These are phyloP conservation scores for Oncopodura yosiiana DNA, from an alignment of 1,140 invertebrate species.

Conservation along the genomic window DNA sequence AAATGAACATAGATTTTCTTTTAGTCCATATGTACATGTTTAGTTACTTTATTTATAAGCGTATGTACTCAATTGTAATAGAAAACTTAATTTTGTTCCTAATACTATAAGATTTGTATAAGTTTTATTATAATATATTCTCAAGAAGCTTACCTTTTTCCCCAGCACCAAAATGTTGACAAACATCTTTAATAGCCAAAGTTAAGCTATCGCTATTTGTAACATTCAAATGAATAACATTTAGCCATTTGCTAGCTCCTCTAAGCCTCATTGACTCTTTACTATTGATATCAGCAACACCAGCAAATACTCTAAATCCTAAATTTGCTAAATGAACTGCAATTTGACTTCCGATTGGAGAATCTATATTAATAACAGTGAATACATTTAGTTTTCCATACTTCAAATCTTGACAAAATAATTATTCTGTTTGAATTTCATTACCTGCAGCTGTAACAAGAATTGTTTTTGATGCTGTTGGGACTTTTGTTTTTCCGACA, in stretches of 20 bases:
- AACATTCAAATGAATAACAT: constrained; percentile 60
- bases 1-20: too few species aligned
- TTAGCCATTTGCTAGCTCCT: constrained; percentile 39
- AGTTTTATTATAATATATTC: not conserved
- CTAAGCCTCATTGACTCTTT: constrained; percentile 17
- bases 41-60: too few species aligned
- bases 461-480: constrained; percentile 32
- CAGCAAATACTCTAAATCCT: constrained; percentile 65
- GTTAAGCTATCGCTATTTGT: constrained; percentile 67
- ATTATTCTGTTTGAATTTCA: not conserved
- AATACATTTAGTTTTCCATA: not conserved
- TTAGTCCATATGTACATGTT: too few species aligned
- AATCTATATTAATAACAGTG: constrained; percentile 10
- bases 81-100: not conserved
- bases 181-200: constrained; percentile 61
- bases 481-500: constrained; percentile 19
- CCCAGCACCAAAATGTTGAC: constrained; percentile 66
- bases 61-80: not conserved
- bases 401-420: too few species aligned
- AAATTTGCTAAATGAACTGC: constrained; percentile 54
- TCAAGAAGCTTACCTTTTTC: constrained; percentile 53
- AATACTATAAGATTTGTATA: not conserved
- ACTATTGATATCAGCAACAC: constrained; percentile 45
- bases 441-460: constrained; percentile 20
- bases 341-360: constrained; percentile 30